Evolutionary conservation across 2,113 vertebrate genomes (phyloP), one percentile per base, ranked within the genome.

Genomic region (Donacobius atricapilla): DNA sequence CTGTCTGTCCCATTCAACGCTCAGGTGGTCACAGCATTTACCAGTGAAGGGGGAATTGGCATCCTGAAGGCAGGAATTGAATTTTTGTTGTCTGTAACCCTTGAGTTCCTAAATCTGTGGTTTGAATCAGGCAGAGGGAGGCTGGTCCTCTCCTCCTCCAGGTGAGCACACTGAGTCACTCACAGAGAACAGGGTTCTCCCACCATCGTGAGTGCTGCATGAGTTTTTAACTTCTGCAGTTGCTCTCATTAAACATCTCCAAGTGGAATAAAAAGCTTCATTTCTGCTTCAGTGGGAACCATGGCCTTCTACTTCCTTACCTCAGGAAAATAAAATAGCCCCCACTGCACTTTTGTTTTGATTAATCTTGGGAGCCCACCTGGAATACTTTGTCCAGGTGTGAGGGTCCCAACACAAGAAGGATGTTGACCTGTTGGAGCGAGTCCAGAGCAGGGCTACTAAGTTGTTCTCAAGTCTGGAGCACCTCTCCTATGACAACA

Each of bases 11-110:
- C 8, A 17, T 65, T 75, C 22, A 56, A 13, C 31, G 18, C 19
- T 30, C 24, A 14, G 9, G 33, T 71, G 15, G 30, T 79, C 70
- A 47, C n/a, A 94, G 27, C 24, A 28, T n/a, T 82, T 53, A 24
- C n/a, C 2, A 7, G 0, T 7, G 1, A 22, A 4, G 9, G 20
- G 10, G 2, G 1, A 84, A 17, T 4, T 63, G 63, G 10, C 35
- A 28, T 51, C 60, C n/a, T 64, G 30, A 69, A 35, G 51, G 31
- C 24, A 83, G 63, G 9, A 68, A 24, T 39, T 63, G 35, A 47
- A 37, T 30, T 58, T 35, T 9, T 42, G 19, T 19, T 39, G 13
- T 53, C 19, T 0, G 0, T 20, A 57, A 42, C n/a, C 31, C 48
- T 1, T 24, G 37, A 56, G 27, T 47, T 81, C 42, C 42, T 78